phyloP scores from a whole-genome alignment of 2,888 invertebrate species.

The Notocelia uddmanniana region DNA sequence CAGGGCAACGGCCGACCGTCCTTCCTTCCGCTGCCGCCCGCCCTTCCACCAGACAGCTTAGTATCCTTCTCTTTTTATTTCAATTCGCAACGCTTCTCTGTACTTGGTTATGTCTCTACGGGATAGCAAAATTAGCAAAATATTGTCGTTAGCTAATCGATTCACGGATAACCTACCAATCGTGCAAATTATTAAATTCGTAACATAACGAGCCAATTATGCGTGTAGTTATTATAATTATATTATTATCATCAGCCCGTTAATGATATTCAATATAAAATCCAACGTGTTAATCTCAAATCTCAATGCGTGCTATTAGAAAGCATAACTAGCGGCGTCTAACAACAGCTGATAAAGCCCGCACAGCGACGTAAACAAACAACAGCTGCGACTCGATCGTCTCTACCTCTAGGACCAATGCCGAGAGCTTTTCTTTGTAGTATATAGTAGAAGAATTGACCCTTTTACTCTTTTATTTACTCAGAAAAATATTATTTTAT shows the following conservation, averaged over 20 bases:
- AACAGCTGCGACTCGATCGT: conserved; percentile 40
- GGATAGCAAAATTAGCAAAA: conserved; percentile 4
- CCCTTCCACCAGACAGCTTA: conserved; percentile 53
- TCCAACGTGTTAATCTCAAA: conserved; percentile 24
- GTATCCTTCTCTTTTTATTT: conserved; percentile 30
- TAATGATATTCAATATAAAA: conserved; percentile 1
- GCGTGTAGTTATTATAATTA: not conserved
- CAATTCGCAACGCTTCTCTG: conserved; percentile 22
- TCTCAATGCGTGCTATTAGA: conserved; percentile 32
- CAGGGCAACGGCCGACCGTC: conserved; percentile 72
- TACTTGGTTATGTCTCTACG: not conserved
- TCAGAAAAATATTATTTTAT: conserved; percentile 64
- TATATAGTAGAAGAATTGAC: conserved; percentile 1
- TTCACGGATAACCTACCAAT: conserved; percentile 6
- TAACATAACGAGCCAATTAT: conserved; percentile 22
- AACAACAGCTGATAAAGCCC: conserved; percentile 77
- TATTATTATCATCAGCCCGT: conserved; percentile 5
- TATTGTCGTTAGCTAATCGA: conserved; percentile 22
- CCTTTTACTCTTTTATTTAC: conserved; percentile 57
- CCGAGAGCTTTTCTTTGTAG: conserved; percentile 7
- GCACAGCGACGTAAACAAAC: conserved; percentile 55
- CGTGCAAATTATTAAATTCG: conserved; percentile 4
- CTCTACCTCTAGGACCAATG: conserved; percentile 4
- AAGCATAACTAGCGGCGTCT: conserved; percentile 50
- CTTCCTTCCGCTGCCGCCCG: conserved; percentile 69